Evolutionary conservation across 2,113 vertebrate genomes (phyloP), one percentile per base, ranked within the genome.

Genomic region (Oncorhynchus masou): DNA sequence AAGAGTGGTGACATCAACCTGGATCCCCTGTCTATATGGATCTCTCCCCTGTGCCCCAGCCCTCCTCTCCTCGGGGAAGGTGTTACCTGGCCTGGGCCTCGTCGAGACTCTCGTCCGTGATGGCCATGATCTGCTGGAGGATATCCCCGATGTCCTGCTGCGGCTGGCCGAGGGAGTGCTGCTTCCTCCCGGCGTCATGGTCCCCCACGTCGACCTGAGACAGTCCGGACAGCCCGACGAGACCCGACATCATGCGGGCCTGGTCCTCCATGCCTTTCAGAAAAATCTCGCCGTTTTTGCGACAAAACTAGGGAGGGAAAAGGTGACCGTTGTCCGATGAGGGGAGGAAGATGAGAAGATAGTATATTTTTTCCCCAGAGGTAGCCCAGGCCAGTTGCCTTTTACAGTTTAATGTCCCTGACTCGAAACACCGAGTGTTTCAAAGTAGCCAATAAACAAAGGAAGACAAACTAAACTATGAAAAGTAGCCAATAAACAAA

Each of bases 41-140:
- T 15, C 16, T 51, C 27, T 27, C 5, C 25, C 71, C 9, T 31
- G 34, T 27, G 34, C 39, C 6, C 27, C 3, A 25, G 27, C 13
- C 45, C 64, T 27, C 22, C 9, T 34, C 22, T 51, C 16, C 22
- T 27, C 15, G 24, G 48, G 66, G 4, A 25, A 25, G 4, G 49
- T 64, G 79, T 88, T 88, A 95, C 94, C 94, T 94, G 89, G 94
- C 94, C 86, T 94, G 94, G 65, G 93, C 93, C 80, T 95, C 93
- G 62, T 95, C 95, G 87, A 95, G 87, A 88, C 93, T 95, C 88
- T 95, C 94, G 75, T 95, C 93, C 34, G 95, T 94, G 91, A 95
- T 92, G 87, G 93, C 91, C 94, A 94, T 94, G 85, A 96, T 95
- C 93, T 95, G 95, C 91, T 95, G 93, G 81, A 94, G 89, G 79